These are phyloP conservation scores for Dendrophyllia cribrosa DNA, from an alignment of 64 coral and sea anemone species.

Conservation along the genomic window DNA sequence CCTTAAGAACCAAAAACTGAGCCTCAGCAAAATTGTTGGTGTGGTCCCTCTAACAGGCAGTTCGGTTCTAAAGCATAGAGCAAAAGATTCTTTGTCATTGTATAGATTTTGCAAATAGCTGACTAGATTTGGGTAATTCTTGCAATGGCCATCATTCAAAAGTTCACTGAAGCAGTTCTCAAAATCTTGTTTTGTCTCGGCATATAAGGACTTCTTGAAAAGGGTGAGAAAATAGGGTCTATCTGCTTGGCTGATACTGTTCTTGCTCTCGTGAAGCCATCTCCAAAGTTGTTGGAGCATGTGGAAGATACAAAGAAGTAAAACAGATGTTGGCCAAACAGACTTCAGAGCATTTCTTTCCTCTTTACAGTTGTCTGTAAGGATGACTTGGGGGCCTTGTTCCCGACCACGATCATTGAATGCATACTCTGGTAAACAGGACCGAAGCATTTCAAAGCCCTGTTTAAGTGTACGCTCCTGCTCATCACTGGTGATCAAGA, in stretches of 20 bases:
- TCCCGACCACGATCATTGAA: constrained; percentile 60
- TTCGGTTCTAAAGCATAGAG: constrained; percentile 77
- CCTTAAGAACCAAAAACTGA: constrained; percentile 78
- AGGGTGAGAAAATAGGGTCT: constrained; percentile 64
- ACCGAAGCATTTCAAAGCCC: constrained; percentile 50
- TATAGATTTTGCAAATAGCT: constrained; percentile 73
- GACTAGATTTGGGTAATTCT: constrained; percentile 62
- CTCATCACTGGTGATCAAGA: constrained; percentile 73
- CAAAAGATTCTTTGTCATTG: constrained; percentile 76
- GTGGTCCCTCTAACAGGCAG: constrained; percentile 75
- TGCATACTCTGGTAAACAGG: constrained; percentile 59
- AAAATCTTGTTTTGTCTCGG: constrained; percentile 71
- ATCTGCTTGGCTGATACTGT: constrained; percentile 73
- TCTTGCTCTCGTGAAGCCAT: constrained; percentile 68
- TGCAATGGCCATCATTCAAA: constrained; percentile 59
- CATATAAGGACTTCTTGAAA: constrained; percentile 83
- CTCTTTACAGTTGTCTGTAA: constrained; percentile 86
- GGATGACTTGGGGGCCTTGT: constrained; percentile 59
- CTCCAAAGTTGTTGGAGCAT: constrained; percentile 82
- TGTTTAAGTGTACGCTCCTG: constrained; percentile 45
- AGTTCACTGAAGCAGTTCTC: constrained; percentile 74
- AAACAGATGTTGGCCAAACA: constrained; percentile 68
- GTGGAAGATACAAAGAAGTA: constrained; percentile 80
- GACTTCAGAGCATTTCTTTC: constrained; percentile 72
- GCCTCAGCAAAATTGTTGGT: constrained; percentile 83